Evolutionary conservation across 2,113 vertebrate genomes (phyloP).

Genomic region (Osmerus eperlanus): DNA sequence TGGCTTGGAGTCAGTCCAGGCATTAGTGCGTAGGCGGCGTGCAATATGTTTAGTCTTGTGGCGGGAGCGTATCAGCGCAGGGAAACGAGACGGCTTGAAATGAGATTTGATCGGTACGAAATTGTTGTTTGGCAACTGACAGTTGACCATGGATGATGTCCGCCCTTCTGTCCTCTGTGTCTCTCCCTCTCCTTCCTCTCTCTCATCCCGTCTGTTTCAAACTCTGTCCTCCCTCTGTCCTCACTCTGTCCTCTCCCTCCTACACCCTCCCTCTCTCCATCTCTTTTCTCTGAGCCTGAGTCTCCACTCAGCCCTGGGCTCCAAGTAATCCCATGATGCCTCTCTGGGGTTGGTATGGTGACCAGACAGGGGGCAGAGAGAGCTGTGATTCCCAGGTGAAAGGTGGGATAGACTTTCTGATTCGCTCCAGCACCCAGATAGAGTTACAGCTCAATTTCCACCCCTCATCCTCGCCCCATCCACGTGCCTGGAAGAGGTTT

Average conservation of each 20-base stretch:
- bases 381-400: slow-evolving; percentile 76
- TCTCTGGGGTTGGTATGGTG: slow-evolving; percentile 66
- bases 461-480: slow-evolving; percentile 43
- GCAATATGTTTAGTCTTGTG: slow-evolving; percentile 48
- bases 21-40: slow-evolving; percentile 34
- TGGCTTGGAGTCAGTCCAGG: slow-evolving; percentile 50
- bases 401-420: slow-evolving; percentile 80
- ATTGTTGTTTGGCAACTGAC: slow-evolving; percentile 43
- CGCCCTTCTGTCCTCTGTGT: neutral
- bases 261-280: neutral
- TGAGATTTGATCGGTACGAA: slow-evolving; percentile 60
- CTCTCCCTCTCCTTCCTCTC: too few relatives aligned
- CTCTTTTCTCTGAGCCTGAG: slow-evolving; percentile 44
- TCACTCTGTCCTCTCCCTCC: slow-evolving; percentile 20
- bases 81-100: slow-evolving; percentile 48
- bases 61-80: slow-evolving; percentile 37
- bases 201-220: too few relatives aligned
- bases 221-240: too few relatives aligned
- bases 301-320: slow-evolving; percentile 63
- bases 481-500: slow-evolving; percentile 56
- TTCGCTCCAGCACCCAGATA: slow-evolving; percentile 72
- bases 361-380: slow-evolving; percentile 60
- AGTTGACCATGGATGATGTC: slow-evolving; percentile 56
- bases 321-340: slow-evolving; percentile 72
- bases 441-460: slow-evolving; percentile 74